A percentile compares a stretch with the other conserved stretches of the same genome.
phyloP scores from a whole-genome alignment of 2,113 vertebrate species.

The Phocoena phocoena region DNA sequence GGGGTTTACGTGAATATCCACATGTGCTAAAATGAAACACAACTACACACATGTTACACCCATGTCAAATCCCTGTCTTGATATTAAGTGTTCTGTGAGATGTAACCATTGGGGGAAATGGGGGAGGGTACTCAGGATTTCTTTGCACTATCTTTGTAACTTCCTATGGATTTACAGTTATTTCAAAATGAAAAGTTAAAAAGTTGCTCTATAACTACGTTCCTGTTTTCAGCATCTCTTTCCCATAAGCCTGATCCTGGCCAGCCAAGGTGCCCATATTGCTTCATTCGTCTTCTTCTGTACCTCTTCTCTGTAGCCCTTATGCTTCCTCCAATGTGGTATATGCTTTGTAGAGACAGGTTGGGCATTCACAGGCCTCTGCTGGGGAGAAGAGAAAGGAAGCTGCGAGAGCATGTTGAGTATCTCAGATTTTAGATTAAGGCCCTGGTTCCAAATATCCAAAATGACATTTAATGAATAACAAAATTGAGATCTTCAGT shows the following conservation, averaged over 20 bases:
- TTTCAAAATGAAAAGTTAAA: background rate
- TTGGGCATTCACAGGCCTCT: background rate
- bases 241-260: background rate
- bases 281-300: background rate
- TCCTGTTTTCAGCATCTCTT: background rate
- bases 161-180: background rate
- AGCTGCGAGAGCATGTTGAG: background rate
- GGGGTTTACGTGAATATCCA: background rate
- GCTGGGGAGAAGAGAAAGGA: background rate
- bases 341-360: background rate
- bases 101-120: too few relatives aligned
- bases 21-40: background rate
- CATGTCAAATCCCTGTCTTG: background rate
- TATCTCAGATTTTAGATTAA: background rate
- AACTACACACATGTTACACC: too few relatives aligned
- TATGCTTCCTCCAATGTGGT: too few relatives aligned
- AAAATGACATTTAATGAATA: background rate
- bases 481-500: background rate
- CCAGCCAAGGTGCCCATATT: rapidly evolving
- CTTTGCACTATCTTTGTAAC: background rate
- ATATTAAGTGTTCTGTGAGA: background rate
- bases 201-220: background rate
- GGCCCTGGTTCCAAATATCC: background rate
- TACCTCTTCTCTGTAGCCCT: background rate
- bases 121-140: background rate